These are phyloP conservation scores for Pardalotus punctatus DNA, from an alignment of 2,113 vertebrate species.

Conservation along the genomic window DNA sequence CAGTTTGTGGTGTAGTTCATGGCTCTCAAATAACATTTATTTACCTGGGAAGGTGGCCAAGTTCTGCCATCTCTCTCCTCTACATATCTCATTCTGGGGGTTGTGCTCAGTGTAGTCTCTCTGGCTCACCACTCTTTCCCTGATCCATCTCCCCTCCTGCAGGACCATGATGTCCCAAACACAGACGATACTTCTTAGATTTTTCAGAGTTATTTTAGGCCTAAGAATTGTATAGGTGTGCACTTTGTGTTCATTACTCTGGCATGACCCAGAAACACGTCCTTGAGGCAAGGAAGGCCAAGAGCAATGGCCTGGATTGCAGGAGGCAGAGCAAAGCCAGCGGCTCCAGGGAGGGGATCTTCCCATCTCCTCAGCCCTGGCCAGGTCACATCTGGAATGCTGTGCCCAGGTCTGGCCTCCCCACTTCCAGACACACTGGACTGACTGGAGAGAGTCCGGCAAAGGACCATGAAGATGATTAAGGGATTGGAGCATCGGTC, in stretches of 20 bases:
- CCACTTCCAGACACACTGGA: neutral
- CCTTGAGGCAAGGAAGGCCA: neutral
- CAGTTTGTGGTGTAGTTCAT: neutral
- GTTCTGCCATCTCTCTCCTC: neutral
- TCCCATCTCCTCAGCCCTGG: neutral
- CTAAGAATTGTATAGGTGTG: neutral
- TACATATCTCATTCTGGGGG: neutral
- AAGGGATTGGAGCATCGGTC: neutral
- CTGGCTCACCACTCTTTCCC: neutral
- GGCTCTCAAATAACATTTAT: neutral
- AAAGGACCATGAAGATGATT: neutral
- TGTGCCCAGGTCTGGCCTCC: neutral
- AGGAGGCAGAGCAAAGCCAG: neutral
- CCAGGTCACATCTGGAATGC: neutral
- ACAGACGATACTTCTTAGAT: neutral
- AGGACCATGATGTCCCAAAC: neutral
- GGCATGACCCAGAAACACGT: neutral
- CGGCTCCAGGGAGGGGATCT: neutral
- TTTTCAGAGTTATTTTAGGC: neutral
- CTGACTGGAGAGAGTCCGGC: neutral
- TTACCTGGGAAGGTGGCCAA: neutral
- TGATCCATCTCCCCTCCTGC: neutral
- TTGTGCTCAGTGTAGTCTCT: neutral
- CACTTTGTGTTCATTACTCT: neutral
- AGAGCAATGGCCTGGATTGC: neutral